A percentile compares a stretch with the other conserved stretches of the same genome.
Conservation (phyloP, 2,113 vertebrate species). For the Axis porcinus region DNA sequence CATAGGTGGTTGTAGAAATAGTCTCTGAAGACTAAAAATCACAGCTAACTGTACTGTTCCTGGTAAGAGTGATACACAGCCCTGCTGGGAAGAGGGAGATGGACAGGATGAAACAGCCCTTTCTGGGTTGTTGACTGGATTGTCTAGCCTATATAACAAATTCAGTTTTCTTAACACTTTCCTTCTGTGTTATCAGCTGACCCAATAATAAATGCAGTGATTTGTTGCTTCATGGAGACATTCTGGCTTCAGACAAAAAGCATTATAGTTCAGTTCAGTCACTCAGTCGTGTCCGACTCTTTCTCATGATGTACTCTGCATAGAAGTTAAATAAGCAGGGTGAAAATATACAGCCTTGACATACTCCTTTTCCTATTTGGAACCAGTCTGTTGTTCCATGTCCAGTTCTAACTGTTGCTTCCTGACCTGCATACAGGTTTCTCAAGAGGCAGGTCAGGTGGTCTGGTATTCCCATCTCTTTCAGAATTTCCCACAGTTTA, state of each 20-base stretch:
- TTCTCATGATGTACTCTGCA: not conserved
- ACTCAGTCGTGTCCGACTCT: not conserved
- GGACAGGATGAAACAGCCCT: not conserved
- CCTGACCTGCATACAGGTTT: not conserved
- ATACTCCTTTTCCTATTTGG: not conserved
- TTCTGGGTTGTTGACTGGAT: not conserved
- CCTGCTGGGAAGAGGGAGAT: not conserved
- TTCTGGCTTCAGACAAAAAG: not conserved
- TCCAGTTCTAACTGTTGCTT: not conserved
- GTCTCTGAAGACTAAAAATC: not conserved
- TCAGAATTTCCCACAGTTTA: not conserved
- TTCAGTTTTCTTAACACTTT: not conserved
- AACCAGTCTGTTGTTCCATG: not conserved
- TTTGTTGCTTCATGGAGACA: not conserved
- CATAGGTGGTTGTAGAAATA: not conserved
- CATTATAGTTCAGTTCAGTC: not conserved
- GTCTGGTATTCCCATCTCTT: not conserved
- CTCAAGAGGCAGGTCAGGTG: not conserved
- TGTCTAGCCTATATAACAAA: not conserved
- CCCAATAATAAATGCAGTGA: not conserved
- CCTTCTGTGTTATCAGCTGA: not conserved
- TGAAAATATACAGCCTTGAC: not conserved
- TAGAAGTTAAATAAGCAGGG: not conserved
- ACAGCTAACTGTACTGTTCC: not conserved
- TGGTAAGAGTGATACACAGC: rapidly evolving